Evolutionary conservation across 2,113 vertebrate species (phyloP).

Genomic region (Illadopsis cleaveri): DNA sequence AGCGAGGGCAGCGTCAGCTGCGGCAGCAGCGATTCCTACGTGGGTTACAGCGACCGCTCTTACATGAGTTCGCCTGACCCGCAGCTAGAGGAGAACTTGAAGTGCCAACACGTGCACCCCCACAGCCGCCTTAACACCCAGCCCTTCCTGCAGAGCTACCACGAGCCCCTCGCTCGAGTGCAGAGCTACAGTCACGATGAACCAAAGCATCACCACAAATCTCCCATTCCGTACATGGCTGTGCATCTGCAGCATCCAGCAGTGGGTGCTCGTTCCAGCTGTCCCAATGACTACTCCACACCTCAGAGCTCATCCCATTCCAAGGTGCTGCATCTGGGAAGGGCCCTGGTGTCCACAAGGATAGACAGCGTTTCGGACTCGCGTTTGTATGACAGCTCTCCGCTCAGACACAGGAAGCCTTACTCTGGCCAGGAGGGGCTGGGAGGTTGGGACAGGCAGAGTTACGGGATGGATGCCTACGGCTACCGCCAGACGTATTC

Average conservation of each 20-base stretch:
- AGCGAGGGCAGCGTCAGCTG: slow-evolving; percentile 92
- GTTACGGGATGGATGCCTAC: slow-evolving; percentile 78
- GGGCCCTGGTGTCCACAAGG: slow-evolving; percentile 82
- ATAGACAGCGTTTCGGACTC: slow-evolving; percentile 91
- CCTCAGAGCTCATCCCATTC: slow-evolving; percentile 70
- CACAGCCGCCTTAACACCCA: slow-evolving; percentile 75
- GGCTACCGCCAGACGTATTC: slow-evolving; percentile 82
- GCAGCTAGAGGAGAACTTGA: slow-evolving; percentile 82
- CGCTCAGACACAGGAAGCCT: slow-evolving; percentile 79
- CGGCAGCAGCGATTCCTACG: slow-evolving; percentile 89
- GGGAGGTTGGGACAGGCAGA: slow-evolving; percentile 79
- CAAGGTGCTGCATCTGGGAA: slow-evolving; percentile 81
- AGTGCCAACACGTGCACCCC: slow-evolving; percentile 80
- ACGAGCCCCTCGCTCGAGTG: slow-evolving; percentile 76
- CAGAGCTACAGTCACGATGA: slow-evolving; percentile 85
- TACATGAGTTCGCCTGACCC: slow-evolving; percentile 86
- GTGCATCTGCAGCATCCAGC: slow-evolving; percentile 85
- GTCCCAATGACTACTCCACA: slow-evolving; percentile 84
- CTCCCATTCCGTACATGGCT: slow-evolving; percentile 82
- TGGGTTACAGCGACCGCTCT: slow-evolving; percentile 82
- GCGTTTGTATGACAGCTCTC: slow-evolving; percentile 84
- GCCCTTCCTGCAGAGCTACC: slow-evolving; percentile 80
- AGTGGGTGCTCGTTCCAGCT: slow-evolving; percentile 83
- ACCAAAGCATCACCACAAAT: slow-evolving; percentile 83
- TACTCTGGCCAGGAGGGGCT: slow-evolving; percentile 81